A percentile compares a stretch with the other conserved stretches of the same genome.
These are phyloP conservation scores for Benthosema pterotum DNA, from an alignment of 2,797 vertebrate genomes.

Conservation along the genomic window DNA sequence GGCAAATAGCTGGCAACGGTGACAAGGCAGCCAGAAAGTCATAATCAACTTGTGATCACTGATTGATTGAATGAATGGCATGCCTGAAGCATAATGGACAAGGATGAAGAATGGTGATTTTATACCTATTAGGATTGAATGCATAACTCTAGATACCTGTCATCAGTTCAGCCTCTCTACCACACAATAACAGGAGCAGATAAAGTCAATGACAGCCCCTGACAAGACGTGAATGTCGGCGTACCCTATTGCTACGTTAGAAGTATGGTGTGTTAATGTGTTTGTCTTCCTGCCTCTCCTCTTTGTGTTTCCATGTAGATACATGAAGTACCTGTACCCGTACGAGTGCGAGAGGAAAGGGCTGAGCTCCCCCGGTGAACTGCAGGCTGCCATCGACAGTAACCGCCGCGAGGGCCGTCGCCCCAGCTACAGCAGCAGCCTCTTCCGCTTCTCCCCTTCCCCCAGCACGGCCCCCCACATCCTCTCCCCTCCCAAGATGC, in stretches of 20 bases:
- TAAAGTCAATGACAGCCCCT: too few relatives aligned
- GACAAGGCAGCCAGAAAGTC: too few relatives aligned
- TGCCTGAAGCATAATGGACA: too few relatives aligned
- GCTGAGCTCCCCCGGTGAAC: constrained; percentile 92
- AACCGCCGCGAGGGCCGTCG: constrained; percentile 94
- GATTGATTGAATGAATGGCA: too few relatives aligned
- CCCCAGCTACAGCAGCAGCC: constrained; percentile 92
- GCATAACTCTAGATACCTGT: too few relatives aligned
- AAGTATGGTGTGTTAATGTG: not conserved
- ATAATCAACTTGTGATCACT: too few relatives aligned
- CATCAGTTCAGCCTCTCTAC: too few relatives aligned
- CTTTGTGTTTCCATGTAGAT: constrained; percentile 74
- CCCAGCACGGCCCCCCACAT: constrained; percentile 83
- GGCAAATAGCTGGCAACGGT: too few relatives aligned
- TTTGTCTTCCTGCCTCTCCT: not conserved
- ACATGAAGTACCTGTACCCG: constrained; percentile 98
- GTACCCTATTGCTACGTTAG: not conserved
- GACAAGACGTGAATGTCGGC: too few relatives aligned
- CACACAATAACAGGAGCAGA: too few relatives aligned
- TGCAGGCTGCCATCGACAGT: constrained; percentile 96
- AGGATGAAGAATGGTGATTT: too few relatives aligned
- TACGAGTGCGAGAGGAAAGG: constrained; percentile 96
- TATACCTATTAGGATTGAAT: too few relatives aligned
- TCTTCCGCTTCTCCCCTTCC: constrained; percentile 90
- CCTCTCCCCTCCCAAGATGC: constrained; percentile 91